phyloP scores from a whole-genome alignment of 2,113 vertebrate genomes.

The Gadus macrocephalus region DNA sequence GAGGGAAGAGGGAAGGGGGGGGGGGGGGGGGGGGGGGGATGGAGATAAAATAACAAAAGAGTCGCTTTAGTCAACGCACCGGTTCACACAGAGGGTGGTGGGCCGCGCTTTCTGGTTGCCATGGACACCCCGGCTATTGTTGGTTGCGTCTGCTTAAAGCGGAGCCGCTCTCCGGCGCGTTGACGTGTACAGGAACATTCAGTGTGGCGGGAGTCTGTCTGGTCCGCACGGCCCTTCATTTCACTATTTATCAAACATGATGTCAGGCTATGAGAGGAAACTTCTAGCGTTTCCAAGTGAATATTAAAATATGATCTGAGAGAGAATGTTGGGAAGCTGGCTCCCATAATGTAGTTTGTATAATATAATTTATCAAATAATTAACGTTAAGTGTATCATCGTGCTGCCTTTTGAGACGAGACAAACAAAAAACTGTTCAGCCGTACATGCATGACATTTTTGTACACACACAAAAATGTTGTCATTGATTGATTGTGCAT shows the following conservation, averaged over 20 bases:
- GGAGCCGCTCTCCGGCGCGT: constrained; percentile 42
- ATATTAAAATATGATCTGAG: constrained; percentile 45
- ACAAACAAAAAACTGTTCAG: constrained; percentile 26
- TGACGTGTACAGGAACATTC: constrained; percentile 57
- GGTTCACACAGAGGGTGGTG: constrained; percentile 15
- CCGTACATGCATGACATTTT: constrained; percentile 24
- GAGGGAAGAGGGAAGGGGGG: no score
- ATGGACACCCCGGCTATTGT: constrained; percentile 38
- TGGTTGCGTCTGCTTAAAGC: constrained; percentile 28
- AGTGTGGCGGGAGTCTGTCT: constrained; percentile 61
- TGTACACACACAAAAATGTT: constrained; percentile 34
- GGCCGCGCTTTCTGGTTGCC: constrained; percentile 30
- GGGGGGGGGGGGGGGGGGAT: not conserved
- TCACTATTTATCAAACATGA: constrained; percentile 81
- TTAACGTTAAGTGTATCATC: constrained; percentile 51
- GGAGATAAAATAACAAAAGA: constrained; percentile 7
- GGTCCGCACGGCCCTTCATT: constrained; percentile 64
- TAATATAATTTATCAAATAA: constrained; percentile 94
- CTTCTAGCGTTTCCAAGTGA: constrained; percentile 39
- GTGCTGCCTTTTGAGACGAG: constrained; percentile 33
- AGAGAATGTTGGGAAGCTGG: constrained; percentile 91
- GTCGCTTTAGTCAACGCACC: constrained; percentile 2
- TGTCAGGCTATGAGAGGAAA: constrained; percentile 44
- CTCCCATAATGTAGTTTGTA: constrained; percentile 93
- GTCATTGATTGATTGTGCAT: constrained; percentile 42